Conservation (phyloP, 2,113 vertebrate species). For the Nipponia nippon region DNA sequence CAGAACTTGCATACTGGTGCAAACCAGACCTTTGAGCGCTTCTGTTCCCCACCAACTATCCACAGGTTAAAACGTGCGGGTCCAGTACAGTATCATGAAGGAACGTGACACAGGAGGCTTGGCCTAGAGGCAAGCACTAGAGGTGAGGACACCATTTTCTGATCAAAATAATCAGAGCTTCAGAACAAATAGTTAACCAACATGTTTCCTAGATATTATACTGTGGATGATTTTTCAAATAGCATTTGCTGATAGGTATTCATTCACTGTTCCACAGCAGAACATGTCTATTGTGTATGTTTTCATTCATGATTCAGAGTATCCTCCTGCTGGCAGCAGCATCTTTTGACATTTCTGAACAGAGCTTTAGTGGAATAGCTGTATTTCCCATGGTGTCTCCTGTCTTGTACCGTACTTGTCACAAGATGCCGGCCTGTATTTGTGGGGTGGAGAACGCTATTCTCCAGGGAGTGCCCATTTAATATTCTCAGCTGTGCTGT, state of each 20-base stretch:
- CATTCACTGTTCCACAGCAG: neutral
- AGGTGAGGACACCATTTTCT: neutral
- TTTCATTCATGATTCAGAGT: neutral
- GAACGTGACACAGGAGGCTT: neutral
- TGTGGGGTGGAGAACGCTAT: neutral
- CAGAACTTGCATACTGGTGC: neutral
- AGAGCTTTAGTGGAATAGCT: neutral
- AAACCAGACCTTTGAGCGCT: neutral
- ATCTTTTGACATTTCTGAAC: constrained; percentile 41
- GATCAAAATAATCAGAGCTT: neutral
- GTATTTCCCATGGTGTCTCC: neutral
- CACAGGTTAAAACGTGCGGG: neutral
- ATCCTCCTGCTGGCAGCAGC: constrained; percentile 35
- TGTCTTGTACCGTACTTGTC: neutral
- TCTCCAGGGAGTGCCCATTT: neutral
- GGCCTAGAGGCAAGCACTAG: neutral
- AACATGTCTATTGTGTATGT: neutral
- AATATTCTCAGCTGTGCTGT: constrained; percentile 27
- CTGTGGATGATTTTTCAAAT: neutral
- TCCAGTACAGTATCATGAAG: neutral
- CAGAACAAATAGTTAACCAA: neutral
- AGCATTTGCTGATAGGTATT: neutral
- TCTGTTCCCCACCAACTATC: neutral
- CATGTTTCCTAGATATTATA: rapidly evolving
- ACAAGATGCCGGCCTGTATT: neutral